Evolutionary conservation across 2,888 invertebrate genomes (phyloP).

Genomic region (Pasiphila rectangulata): DNA sequence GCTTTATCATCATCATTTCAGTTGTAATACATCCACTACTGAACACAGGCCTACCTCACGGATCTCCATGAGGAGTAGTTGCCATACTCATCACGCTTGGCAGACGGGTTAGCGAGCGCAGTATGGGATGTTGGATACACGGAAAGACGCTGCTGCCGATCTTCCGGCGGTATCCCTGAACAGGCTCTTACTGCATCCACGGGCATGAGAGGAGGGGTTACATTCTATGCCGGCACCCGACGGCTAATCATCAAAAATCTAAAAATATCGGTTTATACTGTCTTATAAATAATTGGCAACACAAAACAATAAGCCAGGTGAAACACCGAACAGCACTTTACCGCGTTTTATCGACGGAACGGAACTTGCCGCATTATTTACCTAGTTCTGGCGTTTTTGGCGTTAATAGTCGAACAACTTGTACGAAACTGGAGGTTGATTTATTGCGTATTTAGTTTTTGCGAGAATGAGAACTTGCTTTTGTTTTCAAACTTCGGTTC

Average conservation of each 20-base stretch:
- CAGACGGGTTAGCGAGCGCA: too few species aligned
- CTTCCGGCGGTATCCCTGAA: too few species aligned
- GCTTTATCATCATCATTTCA: too few species aligned
- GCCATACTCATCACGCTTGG: too few species aligned
- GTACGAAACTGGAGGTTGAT: slow-evolving; percentile 32
- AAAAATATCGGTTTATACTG: not conserved
- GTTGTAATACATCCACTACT: too few species aligned
- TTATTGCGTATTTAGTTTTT: slow-evolving; percentile 3
- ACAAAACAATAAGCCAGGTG: slow-evolving; percentile 1
- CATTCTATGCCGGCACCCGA: too few species aligned
- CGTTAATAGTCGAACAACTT: slow-evolving; percentile 36
- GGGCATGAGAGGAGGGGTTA: too few species aligned
- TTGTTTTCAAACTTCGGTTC: not conserved
- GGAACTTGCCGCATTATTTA: slow-evolving; percentile 36
- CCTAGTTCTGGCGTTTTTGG: slow-evolving; percentile 30
- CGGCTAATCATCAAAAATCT: not conserved
- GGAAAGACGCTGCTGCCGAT: too few species aligned
- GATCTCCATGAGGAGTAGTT: too few species aligned
- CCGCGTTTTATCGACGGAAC: slow-evolving; percentile 32
- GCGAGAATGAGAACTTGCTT: not conserved
- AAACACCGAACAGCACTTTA: slow-evolving; percentile 24
- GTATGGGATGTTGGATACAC: too few species aligned
- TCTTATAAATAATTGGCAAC: not conserved
- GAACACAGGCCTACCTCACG: too few species aligned
- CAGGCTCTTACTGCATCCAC: too few species aligned